phyloP scores from a whole-genome alignment of 2,888 invertebrate species.

The Ectemnius continuus region DNA sequence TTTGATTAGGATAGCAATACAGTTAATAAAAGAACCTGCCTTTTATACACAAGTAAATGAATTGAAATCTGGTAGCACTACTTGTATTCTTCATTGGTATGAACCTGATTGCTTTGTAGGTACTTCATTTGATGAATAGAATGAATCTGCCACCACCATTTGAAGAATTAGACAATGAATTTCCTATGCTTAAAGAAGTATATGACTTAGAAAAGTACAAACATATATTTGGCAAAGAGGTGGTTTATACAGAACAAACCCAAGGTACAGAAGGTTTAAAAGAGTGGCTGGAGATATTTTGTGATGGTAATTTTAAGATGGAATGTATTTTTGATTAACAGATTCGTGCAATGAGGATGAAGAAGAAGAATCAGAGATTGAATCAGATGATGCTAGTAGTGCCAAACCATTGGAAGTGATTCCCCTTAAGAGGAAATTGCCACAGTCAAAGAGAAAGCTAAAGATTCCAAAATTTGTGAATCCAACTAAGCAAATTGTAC shows the following conservation, averaged over 20 bases:
- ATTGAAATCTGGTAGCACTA: background rate
- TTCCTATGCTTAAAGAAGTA: constrained; percentile 70
- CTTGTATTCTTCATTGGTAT: constrained; percentile 6
- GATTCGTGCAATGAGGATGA: constrained; percentile 40
- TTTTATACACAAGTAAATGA: constrained; percentile 84
- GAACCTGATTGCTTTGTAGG: constrained; percentile 77
- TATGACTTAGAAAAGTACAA: constrained; percentile 72
- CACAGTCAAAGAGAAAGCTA: constrained; percentile 76
- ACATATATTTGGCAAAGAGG: constrained; percentile 66
- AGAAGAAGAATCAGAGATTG: constrained; percentile 83
- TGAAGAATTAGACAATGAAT: constrained; percentile 78
- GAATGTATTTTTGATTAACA: constrained; percentile 9
- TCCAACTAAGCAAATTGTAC: constrained; percentile 75
- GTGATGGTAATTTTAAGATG: background rate
- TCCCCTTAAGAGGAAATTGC: constrained; percentile 78
- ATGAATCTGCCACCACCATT: constrained; percentile 95
- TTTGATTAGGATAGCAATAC: constrained; percentile 87
- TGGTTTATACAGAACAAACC: constrained; percentile 61
- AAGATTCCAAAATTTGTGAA: constrained; percentile 81
- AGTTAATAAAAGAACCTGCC: constrained; percentile 86
- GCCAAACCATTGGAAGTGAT: constrained; percentile 75
- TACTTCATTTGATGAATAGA: constrained; percentile 95
- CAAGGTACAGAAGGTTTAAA: constrained; percentile 33
- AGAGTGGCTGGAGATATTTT: background rate
- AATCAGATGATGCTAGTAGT: constrained; percentile 81